These are phyloP conservation scores for Tetrapedia diversipes DNA, from an alignment of 2,888 invertebrate species.

Conservation along the genomic window DNA sequence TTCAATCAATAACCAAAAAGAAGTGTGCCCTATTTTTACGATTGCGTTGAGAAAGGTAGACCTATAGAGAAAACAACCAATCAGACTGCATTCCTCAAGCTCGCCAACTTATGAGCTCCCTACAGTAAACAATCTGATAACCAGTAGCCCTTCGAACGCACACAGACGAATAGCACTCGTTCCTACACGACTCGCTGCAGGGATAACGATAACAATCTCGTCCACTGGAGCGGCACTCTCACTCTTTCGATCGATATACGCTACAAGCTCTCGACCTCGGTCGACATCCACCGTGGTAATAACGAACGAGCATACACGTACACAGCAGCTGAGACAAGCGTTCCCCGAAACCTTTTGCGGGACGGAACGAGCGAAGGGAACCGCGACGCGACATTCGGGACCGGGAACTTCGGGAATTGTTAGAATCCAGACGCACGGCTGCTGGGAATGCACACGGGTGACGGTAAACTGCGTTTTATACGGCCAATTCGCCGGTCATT, in stretches of 20 bases:
- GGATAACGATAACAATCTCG: constrained; percentile 64
- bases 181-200: constrained; percentile 32
- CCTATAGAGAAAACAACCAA: too few relatives aligned
- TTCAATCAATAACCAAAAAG: too few relatives aligned
- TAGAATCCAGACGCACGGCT: constrained; percentile 34
- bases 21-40: too few relatives aligned
- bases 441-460: constrained; percentile 16
- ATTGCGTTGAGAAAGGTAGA: too few relatives aligned
- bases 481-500: constrained; percentile 45
- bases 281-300: constrained; percentile 46
- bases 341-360: constrained; percentile 45
- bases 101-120: too few relatives aligned
- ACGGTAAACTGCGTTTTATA: constrained; percentile 45
- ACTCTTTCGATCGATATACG: constrained; percentile 63
- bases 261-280: constrained; percentile 27
- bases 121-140: too few relatives aligned
- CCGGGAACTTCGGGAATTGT: constrained; percentile 42
- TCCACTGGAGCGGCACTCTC: constrained; percentile 59
- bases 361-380: constrained; percentile 13
- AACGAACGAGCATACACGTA: constrained; percentile 44
- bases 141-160: constrained; percentile 56
- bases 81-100: too few relatives aligned
- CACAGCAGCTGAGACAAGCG: neutral
- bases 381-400: constrained; percentile 4
- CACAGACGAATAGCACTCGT: constrained; percentile 62